These are phyloP conservation scores for Lithophane semibrunnea DNA, from an alignment of 2,888 invertebrate species.

Conservation along the genomic window DNA sequence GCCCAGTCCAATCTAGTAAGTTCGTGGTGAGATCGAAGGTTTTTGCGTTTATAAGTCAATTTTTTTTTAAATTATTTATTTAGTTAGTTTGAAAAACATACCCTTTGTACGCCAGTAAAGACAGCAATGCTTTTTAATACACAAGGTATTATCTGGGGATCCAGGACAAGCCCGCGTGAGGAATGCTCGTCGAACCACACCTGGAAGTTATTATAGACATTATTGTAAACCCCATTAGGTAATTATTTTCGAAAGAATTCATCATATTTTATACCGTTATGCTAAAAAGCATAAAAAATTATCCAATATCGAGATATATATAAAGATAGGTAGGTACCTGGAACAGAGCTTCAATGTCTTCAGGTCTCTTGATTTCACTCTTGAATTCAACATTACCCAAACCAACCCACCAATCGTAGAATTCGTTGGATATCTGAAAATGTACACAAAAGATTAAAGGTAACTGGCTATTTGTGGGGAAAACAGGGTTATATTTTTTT, in stretches of 20 bases:
- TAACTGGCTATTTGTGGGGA: background rate
- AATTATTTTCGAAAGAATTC: background rate
- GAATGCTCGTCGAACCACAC: conserved; percentile 89
- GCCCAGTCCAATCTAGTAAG: background rate
- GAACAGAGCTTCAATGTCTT: conserved; percentile 90
- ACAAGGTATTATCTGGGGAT: conserved; percentile 85
- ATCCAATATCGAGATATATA: background rate
- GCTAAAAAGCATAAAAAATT: background rate
- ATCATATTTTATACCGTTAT: background rate
- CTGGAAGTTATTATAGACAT: conserved; percentile 67
- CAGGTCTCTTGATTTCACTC: conserved; percentile 87
- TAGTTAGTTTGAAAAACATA: conserved; percentile 53
- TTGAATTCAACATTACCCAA: conserved; percentile 87
- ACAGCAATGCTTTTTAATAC: conserved; percentile 83
- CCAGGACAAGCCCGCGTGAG: conserved; percentile 82
- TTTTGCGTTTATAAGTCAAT: no score
- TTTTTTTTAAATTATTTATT: background rate
- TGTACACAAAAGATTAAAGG: background rate
- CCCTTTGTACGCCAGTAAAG: conserved; percentile 77
- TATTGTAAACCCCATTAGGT: background rate
- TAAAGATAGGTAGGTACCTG: conserved; percentile 77
- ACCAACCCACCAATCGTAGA: conserved; percentile 89
- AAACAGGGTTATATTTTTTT: background rate
- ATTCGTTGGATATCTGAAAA: conserved; percentile 88
- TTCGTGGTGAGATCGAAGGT: background rate